Base-by-base conservation (phyloP, 2,113 vertebrate genomes). In the Sterna hirundo region DNA sequence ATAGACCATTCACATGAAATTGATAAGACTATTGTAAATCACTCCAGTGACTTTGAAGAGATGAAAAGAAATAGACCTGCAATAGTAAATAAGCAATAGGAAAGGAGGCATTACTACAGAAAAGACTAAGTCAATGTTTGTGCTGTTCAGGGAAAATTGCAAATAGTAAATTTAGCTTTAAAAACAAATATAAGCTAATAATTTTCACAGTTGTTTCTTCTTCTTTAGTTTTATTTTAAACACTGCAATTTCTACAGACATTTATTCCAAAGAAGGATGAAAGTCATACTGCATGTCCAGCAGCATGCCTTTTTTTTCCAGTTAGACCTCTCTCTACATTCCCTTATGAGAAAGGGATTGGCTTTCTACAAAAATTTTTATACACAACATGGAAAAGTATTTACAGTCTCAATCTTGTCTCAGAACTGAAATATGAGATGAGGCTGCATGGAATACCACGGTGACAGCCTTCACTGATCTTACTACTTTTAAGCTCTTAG, bases 1-100 rank as follows among this genome's bases (percentile, higher is more conserved):
- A 69, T 60, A 89, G 91, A 69, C 95, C 97, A 96, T 98, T 98
- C 97, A 98, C 96, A 96, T 97, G 96, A 98, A 98, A 98, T 97
- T 70, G 98, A 98, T 98, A 97, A 98, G 96, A 95, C 97, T 97
- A 91, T 92, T 97, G 89, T 97, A 97, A 98, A 96, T 94, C 55
- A 83, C 66, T 88, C 46, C 29, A 29, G 60, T 49, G 65, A 80
- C 80, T 94, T 84, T 52, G 83, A 81, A 75, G 54, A 94, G 81
- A 90, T 90, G 71, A 85, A 95, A 95, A 94, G 83, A 76, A 54
- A 68, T 27, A 82, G 69, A 81, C 74, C 66, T 68, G 69, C 13
- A 54, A 47, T 36, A 68, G 68, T 76, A 61, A 93, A 86, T 78
- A 91, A 81, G 52, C 25, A 81, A 34, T 12, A 18, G 5, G 30